These are phyloP conservation scores for Drosophila algonquin DNA, from an alignment of 2,888 invertebrate species.

Conservation along the genomic window DNA sequence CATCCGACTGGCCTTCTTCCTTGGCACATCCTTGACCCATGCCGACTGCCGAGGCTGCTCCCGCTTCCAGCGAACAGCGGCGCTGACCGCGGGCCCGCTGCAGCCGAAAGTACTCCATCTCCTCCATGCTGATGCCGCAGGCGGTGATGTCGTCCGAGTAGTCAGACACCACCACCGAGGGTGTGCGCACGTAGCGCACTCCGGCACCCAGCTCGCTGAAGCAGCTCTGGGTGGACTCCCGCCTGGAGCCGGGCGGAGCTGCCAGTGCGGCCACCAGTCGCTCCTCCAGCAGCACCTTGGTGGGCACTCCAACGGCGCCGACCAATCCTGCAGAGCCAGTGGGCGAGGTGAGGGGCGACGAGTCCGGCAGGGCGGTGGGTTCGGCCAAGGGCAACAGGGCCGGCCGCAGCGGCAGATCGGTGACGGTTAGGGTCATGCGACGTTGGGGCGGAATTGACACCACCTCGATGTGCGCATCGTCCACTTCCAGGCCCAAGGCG, in stretches of 20 bases:
- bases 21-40: constrained; percentile 48
- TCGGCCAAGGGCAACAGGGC: constrained; percentile 83
- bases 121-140: constrained; percentile 86
- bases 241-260: constrained; percentile 83
- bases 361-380: constrained; percentile 82
- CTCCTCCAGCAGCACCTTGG: constrained; percentile 86
- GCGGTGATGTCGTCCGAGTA: constrained; percentile 90
- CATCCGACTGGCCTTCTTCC: constrained; percentile 84
- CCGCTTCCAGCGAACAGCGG: constrained; percentile 82
- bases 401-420: constrained; percentile 83
- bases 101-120: constrained; percentile 86
- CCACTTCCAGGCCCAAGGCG: constrained; percentile 82
- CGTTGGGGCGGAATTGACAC: constrained; percentile 56
- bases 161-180: constrained; percentile 94
- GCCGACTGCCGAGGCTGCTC: constrained; percentile 54
- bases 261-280: constrained; percentile 85
- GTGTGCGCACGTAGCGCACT: constrained; percentile 89
- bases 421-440: constrained; percentile 83
- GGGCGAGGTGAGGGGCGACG: constrained; percentile 68
- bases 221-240: constrained; percentile 84
- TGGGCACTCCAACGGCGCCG: constrained; percentile 68
- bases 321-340: constrained; percentile 31
- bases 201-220: constrained; percentile 84
- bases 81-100: constrained; percentile 83
- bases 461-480: constrained; percentile 67